Conservation (phyloP, 2,797 vertebrate species). For the Xenopus petersii region DNA sequence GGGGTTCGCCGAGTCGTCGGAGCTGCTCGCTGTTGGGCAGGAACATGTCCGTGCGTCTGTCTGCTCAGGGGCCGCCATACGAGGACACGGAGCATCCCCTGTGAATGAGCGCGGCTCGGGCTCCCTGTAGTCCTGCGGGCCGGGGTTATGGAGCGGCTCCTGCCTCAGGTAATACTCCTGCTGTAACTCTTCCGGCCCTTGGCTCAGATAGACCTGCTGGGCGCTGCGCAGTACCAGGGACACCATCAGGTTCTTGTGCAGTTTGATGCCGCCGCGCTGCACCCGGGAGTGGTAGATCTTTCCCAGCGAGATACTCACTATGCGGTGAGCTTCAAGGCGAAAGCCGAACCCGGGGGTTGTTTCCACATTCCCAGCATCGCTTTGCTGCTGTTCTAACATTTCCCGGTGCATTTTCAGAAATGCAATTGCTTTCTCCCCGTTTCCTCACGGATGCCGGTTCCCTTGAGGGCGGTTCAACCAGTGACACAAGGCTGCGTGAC, state of each 20-base stretch:
- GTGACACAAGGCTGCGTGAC: no score
- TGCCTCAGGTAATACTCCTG: slow-evolving; percentile 46
- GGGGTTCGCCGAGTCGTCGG: background rate
- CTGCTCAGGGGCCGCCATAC: slow-evolving; percentile 22
- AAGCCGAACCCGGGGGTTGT: slow-evolving; percentile 67
- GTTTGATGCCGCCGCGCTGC: slow-evolving; percentile 80
- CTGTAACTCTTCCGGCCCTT: slow-evolving; percentile 43
- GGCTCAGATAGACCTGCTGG: slow-evolving; percentile 78
- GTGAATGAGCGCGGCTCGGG: slow-evolving; percentile 10
- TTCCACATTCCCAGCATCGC: background rate
- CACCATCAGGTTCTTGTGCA: slow-evolving; percentile 83
- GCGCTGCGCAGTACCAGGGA: slow-evolving; percentile 82
- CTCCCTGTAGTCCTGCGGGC: background rate
- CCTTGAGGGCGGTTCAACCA: no score
- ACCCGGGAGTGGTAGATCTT: slow-evolving; percentile 83
- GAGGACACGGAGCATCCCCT: background rate
- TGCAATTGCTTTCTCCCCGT: no score
- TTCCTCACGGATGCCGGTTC: no score
- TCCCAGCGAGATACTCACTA: slow-evolving; percentile 84
- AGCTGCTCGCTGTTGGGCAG: slow-evolving; percentile 38
- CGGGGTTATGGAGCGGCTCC: background rate
- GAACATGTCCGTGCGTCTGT: background rate
- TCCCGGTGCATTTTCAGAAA: slow-evolving; percentile 19
- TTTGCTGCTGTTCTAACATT: slow-evolving; percentile 1
- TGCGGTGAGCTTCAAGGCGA: slow-evolving; percentile 80